These are phyloP conservation scores for Dryoscopus gambensis DNA, from an alignment of 2,113 vertebrate species.

Conservation along the genomic window DNA sequence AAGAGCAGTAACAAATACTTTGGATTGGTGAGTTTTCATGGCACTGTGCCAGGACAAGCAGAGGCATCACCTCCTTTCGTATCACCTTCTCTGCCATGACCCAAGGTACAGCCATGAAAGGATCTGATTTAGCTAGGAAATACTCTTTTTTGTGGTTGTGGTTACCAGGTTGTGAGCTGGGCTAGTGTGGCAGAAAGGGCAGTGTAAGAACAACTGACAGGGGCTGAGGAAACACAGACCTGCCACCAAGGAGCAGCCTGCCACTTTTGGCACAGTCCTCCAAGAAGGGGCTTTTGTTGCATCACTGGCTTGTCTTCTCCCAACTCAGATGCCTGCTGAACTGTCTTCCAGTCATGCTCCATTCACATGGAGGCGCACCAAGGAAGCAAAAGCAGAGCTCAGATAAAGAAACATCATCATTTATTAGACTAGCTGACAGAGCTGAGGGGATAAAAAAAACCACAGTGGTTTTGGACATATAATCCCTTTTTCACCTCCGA, in stretches of 20 bases:
- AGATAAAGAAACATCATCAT: neutral
- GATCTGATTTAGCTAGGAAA: neutral
- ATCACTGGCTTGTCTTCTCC: neutral
- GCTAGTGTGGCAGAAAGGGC: neutral
- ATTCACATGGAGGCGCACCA: rapidly evolving
- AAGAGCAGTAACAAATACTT: neutral
- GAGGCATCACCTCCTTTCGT: neutral
- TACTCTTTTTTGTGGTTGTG: neutral
- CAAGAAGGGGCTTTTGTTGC: neutral
- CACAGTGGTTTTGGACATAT: neutral
- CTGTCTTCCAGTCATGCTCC: neutral
- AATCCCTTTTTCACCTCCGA: neutral
- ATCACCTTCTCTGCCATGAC: neutral
- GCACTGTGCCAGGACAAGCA: neutral
- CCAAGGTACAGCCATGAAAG: neutral
- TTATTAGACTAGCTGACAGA: neutral
- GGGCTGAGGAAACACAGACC: neutral
- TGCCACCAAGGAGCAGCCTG: neutral
- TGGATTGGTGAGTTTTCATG: neutral
- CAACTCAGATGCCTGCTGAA: neutral
- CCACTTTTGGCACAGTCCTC: neutral
- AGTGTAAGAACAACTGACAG: neutral
- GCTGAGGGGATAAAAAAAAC: neutral
- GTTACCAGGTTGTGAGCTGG: neutral
- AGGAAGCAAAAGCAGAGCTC: neutral